Base-by-base conservation (phyloP, 1,140 invertebrate species). In the Drosophila nebulosa region DNA sequence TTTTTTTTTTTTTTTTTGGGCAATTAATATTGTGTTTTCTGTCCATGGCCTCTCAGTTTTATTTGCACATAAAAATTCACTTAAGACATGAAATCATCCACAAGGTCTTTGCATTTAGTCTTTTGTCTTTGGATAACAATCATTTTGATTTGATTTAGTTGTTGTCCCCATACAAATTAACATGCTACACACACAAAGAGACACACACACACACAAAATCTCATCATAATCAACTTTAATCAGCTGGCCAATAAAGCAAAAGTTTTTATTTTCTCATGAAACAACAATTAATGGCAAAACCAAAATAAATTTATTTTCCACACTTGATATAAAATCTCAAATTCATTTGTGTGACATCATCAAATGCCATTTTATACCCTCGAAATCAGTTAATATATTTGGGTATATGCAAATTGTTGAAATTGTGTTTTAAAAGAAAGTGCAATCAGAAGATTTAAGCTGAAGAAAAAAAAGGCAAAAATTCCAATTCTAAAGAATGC, bases 271-370 rank as follows among this genome's bases (percentile, higher is more conserved):
- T 78, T 66, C 81, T 66, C 81, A 80, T 63, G 61, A 35, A 61
- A 86, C 63, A 78, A 79, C 74, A 85, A 86, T 85, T 86, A 86
- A 85, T 78, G 42, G 53, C 57, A 81, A 66, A 66, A 78, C 78
- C 73, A 78, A 86, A 85, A 85, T 81, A 61, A 61, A 80, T 80
- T 85, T 78, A 78, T 78, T 70, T 66, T 60, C 36, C 32, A 69
- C 9, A 57, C 64, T 59, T 26, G 32, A 14, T n/a, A 39, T 46
- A 46, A 46, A 46, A 21, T 46, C 21, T 18, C 18, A 21, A 21
- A 46, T 46, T 46, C 39, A 46, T 46, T 46, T 16, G 60, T 72
- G 69, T 69, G 69, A 73, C 69, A 76, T 73, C 61, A 76, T 76
- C 69, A 73, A 42, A 57, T 58, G 58, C 39, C 10, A n/a, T 21